Evolutionary conservation across 2,888 invertebrate genomes (phyloP), one percentile per base, ranked within the genome.

Genomic region (Trissonchulus sp.): DNA sequence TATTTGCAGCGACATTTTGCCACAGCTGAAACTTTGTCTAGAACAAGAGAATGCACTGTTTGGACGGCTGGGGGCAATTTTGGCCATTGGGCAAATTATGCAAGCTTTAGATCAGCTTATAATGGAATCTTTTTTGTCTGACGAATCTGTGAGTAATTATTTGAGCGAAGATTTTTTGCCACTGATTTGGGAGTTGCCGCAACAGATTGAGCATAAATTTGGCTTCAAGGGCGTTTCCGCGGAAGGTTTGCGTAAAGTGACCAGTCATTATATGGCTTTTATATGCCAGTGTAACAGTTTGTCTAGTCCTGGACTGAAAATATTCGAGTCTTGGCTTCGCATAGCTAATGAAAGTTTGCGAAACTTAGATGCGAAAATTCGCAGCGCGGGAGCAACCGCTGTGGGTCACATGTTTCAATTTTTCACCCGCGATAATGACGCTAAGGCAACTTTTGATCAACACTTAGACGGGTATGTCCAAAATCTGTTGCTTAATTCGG

Each of bases 1-100:
- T 48, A 68, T 76, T 34, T 28, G n/a, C 2, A n/a, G 23, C n/a
- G 65, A 28, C 36, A 36, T 68, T 1, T 23, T 78, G 62, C 73
- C 75, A 35, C 3, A 33, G 3, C 74, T 78, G 68, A 23, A 73
- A 8, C 8, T 35, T 0, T 48, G 37, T n/a, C 1, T 65, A 0
- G 60, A n/a, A 2, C 28, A 23, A 15, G 2, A 23, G n/a, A 35
- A 65, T 3, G 73, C 63, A 63, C 48, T 72, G 8, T 63, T 69
- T 0, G 73, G 28, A 30, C 35, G 35, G 15, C 74, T 48, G 35
- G 75, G 75, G 3, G 33, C 62, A 2, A 18, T 75, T 2, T 60
- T 74, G 18, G 36, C 75, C 2, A 8, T 75, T 18, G 72, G 75
- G 1, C 3, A 62, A 30, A 60, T 75, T 3, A 23, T 38, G 8